phyloP scores from a whole-genome alignment of 1,140 invertebrate species.

The Sogatella furcifera region DNA sequence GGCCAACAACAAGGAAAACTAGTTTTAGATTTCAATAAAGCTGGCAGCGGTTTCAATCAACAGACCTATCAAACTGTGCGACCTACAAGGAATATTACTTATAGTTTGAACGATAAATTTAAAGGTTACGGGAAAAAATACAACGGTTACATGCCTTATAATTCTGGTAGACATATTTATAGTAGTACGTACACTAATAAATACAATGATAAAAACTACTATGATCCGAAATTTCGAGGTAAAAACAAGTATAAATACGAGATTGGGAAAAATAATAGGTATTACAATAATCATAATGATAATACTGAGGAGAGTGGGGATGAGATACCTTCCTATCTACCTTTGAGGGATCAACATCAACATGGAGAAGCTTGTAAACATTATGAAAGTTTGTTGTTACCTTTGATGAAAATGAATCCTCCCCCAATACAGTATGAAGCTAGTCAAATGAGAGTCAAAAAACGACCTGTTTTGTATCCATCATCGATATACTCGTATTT shows the following conservation, averaged over 20 bases:
- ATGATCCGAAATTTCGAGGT: background rate
- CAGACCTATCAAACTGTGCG: background rate
- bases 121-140: background rate
- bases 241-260: constrained; percentile 14
- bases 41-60: too few relatives aligned
- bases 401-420: background rate
- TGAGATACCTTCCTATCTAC: background rate
- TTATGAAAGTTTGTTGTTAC: background rate
- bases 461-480: background rate
- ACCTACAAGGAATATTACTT: background rate
- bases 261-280: constrained; percentile 13
- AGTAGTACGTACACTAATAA: background rate
- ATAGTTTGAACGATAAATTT: background rate
- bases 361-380: background rate
- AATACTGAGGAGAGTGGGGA: background rate
- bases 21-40: background rate
- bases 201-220: background rate
- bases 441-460: background rate
- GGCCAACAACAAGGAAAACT: background rate
- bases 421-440: background rate
- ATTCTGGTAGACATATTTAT: background rate
- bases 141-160: background rate
- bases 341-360: background rate
- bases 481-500: background rate
- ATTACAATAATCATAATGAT: background rate